phyloP scores from a whole-genome alignment of 1,140 invertebrate genomes.

The Drosophila fuyamai region DNA sequence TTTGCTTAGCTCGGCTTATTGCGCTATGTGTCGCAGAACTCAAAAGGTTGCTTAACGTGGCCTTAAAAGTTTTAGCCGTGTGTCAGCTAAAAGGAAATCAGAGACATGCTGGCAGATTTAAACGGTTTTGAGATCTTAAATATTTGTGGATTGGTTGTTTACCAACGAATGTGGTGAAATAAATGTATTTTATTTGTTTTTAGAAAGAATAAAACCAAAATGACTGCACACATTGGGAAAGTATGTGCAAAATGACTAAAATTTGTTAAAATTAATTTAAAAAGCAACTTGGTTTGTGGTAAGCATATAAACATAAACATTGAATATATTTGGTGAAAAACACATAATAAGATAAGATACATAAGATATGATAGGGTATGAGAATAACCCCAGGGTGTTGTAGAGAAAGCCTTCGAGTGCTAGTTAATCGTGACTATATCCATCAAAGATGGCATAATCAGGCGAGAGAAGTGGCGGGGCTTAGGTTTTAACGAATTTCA shows the following conservation, averaged over 20 bases:
- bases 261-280: no score
- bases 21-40: constrained; percentile 30
- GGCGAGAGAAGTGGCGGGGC: constrained; percentile 5
- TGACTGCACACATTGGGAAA: no score
- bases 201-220: no score
- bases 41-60: constrained; percentile 13
- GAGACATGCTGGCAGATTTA: constrained; percentile 12
- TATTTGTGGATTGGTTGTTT: not conserved
- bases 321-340: no score
- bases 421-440: constrained; percentile 24
- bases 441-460: constrained; percentile 41
- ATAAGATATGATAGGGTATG: not conserved
- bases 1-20: constrained; percentile 63
- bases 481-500: not conserved
- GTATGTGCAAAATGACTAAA: no score
- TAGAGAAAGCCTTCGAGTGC: not conserved
- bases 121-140: not conserved
- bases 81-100: constrained; percentile 67
- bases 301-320: no score
- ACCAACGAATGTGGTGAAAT: not conserved
- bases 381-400: not conserved
- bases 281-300: no score
- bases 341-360: no score
- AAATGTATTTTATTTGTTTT: no score
- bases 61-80: constrained; percentile 45